These are phyloP conservation scores for Toxotes chatareus DNA, from an alignment of 2,113 vertebrate species.

Conservation along the genomic window DNA sequence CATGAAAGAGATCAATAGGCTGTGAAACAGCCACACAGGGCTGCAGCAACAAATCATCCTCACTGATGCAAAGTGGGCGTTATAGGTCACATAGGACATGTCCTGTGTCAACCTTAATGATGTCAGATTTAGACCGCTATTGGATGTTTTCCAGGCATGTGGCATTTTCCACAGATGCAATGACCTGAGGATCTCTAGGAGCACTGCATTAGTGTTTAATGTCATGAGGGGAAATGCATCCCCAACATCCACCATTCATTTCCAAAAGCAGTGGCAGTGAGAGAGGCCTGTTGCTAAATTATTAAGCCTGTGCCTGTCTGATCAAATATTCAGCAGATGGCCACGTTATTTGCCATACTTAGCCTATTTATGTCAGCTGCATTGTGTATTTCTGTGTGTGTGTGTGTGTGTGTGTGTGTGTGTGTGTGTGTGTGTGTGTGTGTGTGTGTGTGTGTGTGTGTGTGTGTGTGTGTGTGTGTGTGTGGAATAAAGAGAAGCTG, in stretches of 20 bases:
- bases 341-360: slow-evolving; percentile 47
- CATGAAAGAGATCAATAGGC: slow-evolving; percentile 25
- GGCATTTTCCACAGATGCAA: slow-evolving; percentile 31
- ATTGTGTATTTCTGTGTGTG: neutral
- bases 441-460: slow-evolving; percentile 6
- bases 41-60: slow-evolving; percentile 19
- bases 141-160: slow-evolving; percentile 22
- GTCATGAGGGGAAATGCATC: neutral
- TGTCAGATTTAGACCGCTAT: slow-evolving; percentile 7
- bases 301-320: slow-evolving; percentile 42
- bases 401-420: neutral
- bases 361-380: slow-evolving; percentile 37
- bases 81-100: slow-evolving; percentile 10
- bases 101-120: slow-evolving; percentile 22
- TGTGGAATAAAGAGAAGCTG: neutral
- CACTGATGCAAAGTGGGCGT: neutral
- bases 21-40: slow-evolving; percentile 9
- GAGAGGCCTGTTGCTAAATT: slow-evolving; percentile 54
- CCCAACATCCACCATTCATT: neutral
- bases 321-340: slow-evolving; percentile 66
- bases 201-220: slow-evolving; percentile 1
- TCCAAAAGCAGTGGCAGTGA: slow-evolving; percentile 11
- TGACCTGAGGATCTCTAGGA: slow-evolving; percentile 4
- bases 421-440: neutral
- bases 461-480: neutral